phyloP scores from a whole-genome alignment of 2,888 invertebrate species.

The Eupithecia exiguata region DNA sequence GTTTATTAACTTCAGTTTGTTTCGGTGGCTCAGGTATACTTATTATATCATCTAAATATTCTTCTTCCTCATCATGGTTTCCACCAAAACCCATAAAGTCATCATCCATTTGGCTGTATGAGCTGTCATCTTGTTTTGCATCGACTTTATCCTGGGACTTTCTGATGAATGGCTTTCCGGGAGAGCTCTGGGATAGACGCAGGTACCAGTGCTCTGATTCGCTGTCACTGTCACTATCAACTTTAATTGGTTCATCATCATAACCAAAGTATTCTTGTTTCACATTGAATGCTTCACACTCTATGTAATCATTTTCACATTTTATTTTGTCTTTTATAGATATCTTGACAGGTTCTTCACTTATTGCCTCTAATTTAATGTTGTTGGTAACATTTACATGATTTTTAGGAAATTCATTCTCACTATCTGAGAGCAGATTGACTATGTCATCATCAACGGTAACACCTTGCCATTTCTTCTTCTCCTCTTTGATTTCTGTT shows the following conservation, averaged over 20 bases:
- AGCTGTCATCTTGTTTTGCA: conserved; percentile 59
- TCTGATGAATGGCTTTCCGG: conserved; percentile 67
- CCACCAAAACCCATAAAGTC: conserved; percentile 43
- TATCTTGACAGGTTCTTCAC: conserved; percentile 45
- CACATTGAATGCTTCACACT: conserved; percentile 71
- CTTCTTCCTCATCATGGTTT: conserved; percentile 52
- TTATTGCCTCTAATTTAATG: conserved; percentile 54
- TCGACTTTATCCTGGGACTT: conserved; percentile 46
- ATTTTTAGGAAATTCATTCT: conserved; percentile 50
- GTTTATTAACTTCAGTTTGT: conserved; percentile 16
- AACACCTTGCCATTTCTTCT: conserved; percentile 33
- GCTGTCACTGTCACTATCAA: conserved; percentile 80
- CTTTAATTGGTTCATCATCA: conserved; percentile 68
- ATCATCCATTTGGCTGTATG: conserved; percentile 75
- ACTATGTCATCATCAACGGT: conserved; percentile 50
- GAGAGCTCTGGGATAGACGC: conserved; percentile 81
- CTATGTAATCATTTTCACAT: conserved; percentile 62
- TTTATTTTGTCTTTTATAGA: conserved; percentile 54
- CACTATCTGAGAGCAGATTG: conserved; percentile 64
- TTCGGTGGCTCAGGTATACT: conserved; percentile 52
- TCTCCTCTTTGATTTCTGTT: conserved; percentile 45
- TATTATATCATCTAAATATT: conserved; percentile 64
- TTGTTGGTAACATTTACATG: conserved; percentile 49
- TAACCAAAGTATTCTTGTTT: conserved; percentile 72
- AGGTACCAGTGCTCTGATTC: conserved; percentile 80